Base-by-base conservation (phyloP, 1,140 invertebrate species). In the Drosophila nigromelanica region DNA sequence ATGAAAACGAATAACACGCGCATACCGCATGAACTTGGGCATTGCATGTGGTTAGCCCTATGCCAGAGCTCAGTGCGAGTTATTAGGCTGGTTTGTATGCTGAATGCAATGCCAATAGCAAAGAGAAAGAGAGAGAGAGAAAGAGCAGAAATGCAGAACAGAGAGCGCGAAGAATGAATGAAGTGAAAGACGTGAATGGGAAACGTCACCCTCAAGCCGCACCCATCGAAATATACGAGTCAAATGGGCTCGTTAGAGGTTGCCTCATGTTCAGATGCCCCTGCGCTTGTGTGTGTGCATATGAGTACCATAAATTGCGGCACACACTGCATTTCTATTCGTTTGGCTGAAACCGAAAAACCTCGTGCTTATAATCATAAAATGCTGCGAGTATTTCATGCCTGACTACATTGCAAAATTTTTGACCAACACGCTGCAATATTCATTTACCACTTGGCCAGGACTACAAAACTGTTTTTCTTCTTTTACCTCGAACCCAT, bases 191-290 rank as follows among this genome's bases (percentile, higher is more conserved):
- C 52, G 70, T 80, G 73, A 83, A 83, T 80, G 81, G 47, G 18
- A 61, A 74, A 40, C 42, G 58, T 43, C 48, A 54, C 14, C 8
- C 21, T 43, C 51, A 8, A 56, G 40, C 48, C 54, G 62, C 37
- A 60, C 55, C 45, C 50, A 37, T 21, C 42, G 10, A 47, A 62
- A 62, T 54, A 60, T 27, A 55, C 62, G 64, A 59, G 64, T 64
- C 63, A 80, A 80, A 77, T 77, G 66, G 48, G 82, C 78, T 87
- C 70, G 78, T 87, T 81, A 81, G 82, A 78, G 66, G 78, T 61
- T 64, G 40, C 39, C 39, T 51, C 61, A 52, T 69, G 39, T 64
- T 64, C 60, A 55, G 40, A 40, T 33, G 35, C 37, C 47, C 61
- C 45, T n/a, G 39, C 73, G 35, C 48, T 21, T 42, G 30, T 64